Percentiles rank a stretch among this genome's conserved stretches.
Conservation (phyloP, 2,113 vertebrate genomes). For the Furnarius figulus region DNA sequence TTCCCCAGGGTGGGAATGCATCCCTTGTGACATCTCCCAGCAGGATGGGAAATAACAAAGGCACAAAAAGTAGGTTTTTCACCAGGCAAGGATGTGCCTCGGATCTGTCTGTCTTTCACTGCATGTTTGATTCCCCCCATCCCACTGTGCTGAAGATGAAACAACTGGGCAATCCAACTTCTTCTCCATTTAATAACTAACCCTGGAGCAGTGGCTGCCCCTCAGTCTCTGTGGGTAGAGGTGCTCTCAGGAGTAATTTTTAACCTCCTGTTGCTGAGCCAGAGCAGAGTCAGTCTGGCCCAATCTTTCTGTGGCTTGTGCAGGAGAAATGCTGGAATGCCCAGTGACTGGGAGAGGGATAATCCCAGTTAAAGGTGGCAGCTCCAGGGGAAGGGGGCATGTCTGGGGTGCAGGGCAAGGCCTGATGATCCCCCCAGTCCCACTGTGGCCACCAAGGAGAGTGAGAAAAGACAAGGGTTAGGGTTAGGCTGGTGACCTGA, state of each 20-base stretch:
- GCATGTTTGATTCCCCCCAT: not conserved
- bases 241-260: not conserved
- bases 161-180: not conserved
- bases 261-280: not conserved
- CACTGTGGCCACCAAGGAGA: not conserved
- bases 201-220: not conserved
- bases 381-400: rapidly evolving
- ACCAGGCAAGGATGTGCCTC: not conserved
- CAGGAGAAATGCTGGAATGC: not conserved
- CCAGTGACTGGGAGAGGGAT: not conserved
- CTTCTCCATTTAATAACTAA: not conserved
- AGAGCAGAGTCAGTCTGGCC: not conserved
- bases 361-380: rapidly evolving
- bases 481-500: not conserved
- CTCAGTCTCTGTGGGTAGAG: not conserved
- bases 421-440: not conserved
- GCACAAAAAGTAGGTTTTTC: not conserved
- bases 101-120: not conserved
- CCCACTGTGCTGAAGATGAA: rapidly evolving
- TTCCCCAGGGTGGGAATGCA: not conserved
- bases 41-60: not conserved
- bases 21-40: not conserved
- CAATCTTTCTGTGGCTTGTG: not conserved
- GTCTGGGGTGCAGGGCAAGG: not conserved
- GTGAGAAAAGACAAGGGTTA: not conserved